Evolutionary conservation across 1,140 invertebrate species (phyloP).

Genomic region (Planococcus citri): DNA sequence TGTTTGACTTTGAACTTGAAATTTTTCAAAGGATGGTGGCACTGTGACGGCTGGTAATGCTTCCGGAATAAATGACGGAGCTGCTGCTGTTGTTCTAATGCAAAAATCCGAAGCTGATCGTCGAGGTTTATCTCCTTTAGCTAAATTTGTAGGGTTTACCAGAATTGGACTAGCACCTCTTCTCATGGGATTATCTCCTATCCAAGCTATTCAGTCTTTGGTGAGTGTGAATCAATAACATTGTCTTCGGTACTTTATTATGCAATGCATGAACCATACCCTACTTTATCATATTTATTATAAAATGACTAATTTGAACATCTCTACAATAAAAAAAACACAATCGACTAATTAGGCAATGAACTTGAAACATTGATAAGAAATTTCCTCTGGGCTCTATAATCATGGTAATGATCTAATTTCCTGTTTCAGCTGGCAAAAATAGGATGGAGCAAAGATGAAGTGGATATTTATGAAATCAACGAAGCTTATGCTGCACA

Average conservation of each 20-base stretch:
- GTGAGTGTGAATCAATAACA: too few relatives aligned
- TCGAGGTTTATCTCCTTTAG: constrained; percentile 42
- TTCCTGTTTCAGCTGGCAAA: constrained; percentile 52
- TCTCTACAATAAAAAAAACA: not conserved
- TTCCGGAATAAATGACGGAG: constrained; percentile 76
- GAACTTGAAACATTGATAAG: too few relatives aligned
- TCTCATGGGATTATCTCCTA: constrained; percentile 64
- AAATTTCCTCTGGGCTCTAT: too few relatives aligned
- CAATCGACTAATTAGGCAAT: too few relatives aligned
- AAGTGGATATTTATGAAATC: constrained; percentile 80
- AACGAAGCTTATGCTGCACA: constrained; percentile 78
- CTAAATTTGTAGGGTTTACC: constrained; percentile 50
- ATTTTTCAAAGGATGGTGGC: constrained; percentile 38
- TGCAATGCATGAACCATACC: too few relatives aligned
- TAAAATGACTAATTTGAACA: constrained; percentile 19
- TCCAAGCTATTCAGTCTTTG: constrained; percentile 49
- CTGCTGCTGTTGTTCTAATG: constrained; percentile 64
- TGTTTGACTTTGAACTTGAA: not conserved
- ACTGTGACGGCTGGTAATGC: constrained; percentile 62
- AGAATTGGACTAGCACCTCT: constrained; percentile 53
- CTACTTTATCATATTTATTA: too few relatives aligned
- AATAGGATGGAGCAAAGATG: constrained; percentile 61
- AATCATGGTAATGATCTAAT: constrained; percentile 18
- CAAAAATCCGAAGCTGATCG: constrained; percentile 40
- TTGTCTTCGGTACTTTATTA: too few relatives aligned